Base-by-base conservation (phyloP, 2,888 invertebrate species). In the Hetaerina titia region DNA sequence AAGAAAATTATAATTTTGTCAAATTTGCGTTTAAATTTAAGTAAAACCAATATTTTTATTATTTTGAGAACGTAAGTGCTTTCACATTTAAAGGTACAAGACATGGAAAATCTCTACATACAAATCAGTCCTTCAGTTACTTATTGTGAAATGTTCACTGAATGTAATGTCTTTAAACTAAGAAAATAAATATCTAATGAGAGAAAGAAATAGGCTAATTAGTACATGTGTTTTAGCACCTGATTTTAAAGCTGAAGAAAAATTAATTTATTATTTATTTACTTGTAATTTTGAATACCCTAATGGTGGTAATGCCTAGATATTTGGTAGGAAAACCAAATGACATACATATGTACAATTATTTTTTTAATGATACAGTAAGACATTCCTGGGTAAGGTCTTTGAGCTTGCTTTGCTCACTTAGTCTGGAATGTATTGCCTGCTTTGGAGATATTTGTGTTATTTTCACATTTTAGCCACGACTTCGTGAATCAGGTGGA, bases 401-500 rank as follows among this genome's bases (percentile, higher is more conserved):
- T 31, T 15, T 31, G 9, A 31, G 45, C 13, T 31, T 31, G 13
- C 31, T 81, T 25, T 31, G 25, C 31, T 81, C 13, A 4, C 25
- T 74, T 92, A 56, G 69, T 22, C 15, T 69, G 69, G 57, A 69
- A 92, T 74, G 92, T 74, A 74, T 22, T 45, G 31, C 56, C 69
- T 57, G 22, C 57, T 15, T 56, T 45, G 45, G n/a, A 74, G 64
- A 92, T 0, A 13, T 22, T 81, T 25, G 81, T 31, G 11, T 13
- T n/a, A 7, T 58, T 19, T 74, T n/a, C 25, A 69, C 56, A 69
- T 13, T 92, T 92, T 56, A 64, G 69, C 45, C 56, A 69, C 69
- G 69, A 69, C 69, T 45, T 56, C 92, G 64, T 2, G 92, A 92
- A 57, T 92, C 56, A 74, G 64, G 95, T n/a, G 95, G 95, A 57